phyloP scores from a whole-genome alignment of 2,113 vertebrate genomes.

The Oceanites oceanicus region DNA sequence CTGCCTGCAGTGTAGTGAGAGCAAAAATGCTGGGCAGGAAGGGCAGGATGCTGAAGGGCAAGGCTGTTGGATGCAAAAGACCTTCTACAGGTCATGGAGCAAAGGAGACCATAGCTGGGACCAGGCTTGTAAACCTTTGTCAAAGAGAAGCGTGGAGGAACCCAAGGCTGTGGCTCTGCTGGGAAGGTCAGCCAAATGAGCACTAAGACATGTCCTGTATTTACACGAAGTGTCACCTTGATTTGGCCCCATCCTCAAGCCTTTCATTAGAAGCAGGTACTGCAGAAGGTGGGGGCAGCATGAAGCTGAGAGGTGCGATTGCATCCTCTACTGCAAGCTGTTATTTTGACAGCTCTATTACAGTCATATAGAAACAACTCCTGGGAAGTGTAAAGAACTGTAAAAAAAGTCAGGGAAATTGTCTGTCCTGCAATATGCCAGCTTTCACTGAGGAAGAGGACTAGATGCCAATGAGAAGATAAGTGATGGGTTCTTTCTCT shows the following conservation, averaged over 20 bases:
- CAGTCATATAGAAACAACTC: constrained; percentile 37
- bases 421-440: constrained; percentile 55
- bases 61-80: not conserved
- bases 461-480: not conserved
- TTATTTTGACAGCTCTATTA: constrained; percentile 68
- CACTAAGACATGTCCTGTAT: not conserved
- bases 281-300: not conserved
- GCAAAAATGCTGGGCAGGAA: not conserved
- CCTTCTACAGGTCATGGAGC: not conserved
- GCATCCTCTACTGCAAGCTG: constrained; percentile 19
- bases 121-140: not conserved
- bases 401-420: not conserved
- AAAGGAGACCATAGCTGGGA: rapidly evolving
- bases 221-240: not conserved
- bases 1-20: not conserved
- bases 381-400: constrained; percentile 55
- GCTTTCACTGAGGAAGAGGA: not conserved
- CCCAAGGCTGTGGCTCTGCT: not conserved
- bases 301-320: not conserved
- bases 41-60: not conserved
- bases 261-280: not conserved
- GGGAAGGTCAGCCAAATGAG: not conserved
- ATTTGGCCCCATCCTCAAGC: not conserved
- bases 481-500: not conserved
- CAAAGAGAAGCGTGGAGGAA: not conserved